Base-by-base conservation (phyloP, 2,888 invertebrate genomes). In the Bhutanitis thaidina region DNA sequence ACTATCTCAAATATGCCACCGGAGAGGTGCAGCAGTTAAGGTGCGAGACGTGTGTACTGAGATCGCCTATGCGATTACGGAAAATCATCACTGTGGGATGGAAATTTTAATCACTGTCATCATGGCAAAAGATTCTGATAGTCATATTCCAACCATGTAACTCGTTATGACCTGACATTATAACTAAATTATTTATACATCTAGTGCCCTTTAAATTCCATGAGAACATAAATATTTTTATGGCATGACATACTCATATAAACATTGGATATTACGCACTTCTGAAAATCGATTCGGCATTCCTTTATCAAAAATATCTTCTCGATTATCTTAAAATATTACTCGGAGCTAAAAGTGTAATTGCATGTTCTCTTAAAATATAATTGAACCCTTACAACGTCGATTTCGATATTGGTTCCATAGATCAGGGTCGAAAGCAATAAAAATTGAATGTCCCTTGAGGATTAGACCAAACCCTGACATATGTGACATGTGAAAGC, bases 391-490 rank as follows among this genome's bases (percentile, higher is more conserved):
- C 74, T 72, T 80, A 74, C 64, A 59, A 72, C 67, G 72, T 74
- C 69, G 72, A 65, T 74, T 69, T 70, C 66, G 65, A 72, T 80
- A 81, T 79, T 74, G 77, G 73, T 67, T 67, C 75, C 72, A 74
- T 85, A 80, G 66, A 83, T 87, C 86, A 87, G 79, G 78, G 75
- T 71, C 71, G 74, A 77, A 74, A 62, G 82, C 80, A 88, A 88
- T 88, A 88, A 88, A 84, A 86, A 82, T 80, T 74, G 80, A 72
- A 77, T 69, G 76, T 79, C 83, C 86, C 82, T 60, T 65, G 69
- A 74, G 85, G 85, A 86, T 88, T 85, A 85, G 77, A 74, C 70
- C 77, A 82, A 85, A 85, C 81, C 78, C 82, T 86, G 86, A 87
- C 80, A 71, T 78, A 88, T 86, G 88, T 79, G 88, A 84, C 86